Conservation (phyloP, 2,113 vertebrate species). For the Rhinopomastus cyanomelas region DNA sequence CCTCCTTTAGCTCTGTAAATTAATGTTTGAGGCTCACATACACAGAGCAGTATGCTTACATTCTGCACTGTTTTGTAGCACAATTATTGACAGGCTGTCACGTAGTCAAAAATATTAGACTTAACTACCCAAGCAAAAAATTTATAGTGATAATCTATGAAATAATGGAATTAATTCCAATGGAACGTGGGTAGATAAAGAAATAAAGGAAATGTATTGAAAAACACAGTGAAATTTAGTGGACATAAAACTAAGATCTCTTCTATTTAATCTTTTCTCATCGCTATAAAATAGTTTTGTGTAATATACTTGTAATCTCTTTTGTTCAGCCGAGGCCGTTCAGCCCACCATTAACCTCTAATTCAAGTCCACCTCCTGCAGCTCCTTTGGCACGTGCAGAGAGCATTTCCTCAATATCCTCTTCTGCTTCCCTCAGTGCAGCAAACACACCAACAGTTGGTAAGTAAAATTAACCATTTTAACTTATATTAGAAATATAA, state of each 20-base stretch:
- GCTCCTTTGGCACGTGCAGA: constrained; percentile 93
- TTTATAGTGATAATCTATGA: not conserved
- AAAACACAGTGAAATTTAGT: not conserved
- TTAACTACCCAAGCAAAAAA: not conserved
- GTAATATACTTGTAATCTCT: constrained; percentile 20
- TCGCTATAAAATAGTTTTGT: not conserved
- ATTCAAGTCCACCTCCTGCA: constrained; percentile 86
- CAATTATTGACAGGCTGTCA: not conserved
- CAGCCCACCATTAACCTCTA: constrained; percentile 86
- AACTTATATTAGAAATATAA: not conserved
- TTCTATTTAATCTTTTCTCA: not conserved
- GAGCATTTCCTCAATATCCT: constrained; percentile 96
- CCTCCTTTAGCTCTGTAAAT: not conserved
- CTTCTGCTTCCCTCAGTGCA: constrained; percentile 90
- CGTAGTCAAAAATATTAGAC: not conserved
- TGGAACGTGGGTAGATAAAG: not conserved
- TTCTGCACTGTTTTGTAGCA: not conserved
- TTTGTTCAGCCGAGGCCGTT: constrained; percentile 88
- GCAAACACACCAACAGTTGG: constrained; percentile 95
- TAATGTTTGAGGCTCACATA: not conserved
- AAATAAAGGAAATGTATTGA: not conserved
- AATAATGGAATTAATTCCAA: not conserved
- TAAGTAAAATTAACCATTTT: constrained; percentile 67
- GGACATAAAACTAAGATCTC: not conserved
- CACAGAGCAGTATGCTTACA: not conserved